Percentiles rank a stretch among this genome's conserved stretches.
Evolutionary conservation across 2,113 vertebrate genomes (phyloP).

Genomic region (Oryctolagus cuniculus): mOryCun1.1 NC_091438.1:162314501-162315000

Average conservation of each 20-base stretch:
- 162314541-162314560: background rate
- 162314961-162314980: background rate
- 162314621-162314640: background rate
- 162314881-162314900: background rate
- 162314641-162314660: too few relatives aligned
- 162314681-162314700: fast-evolving
- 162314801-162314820: too few relatives aligned
- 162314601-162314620: fast-evolving
- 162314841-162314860: background rate
- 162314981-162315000: too few relatives aligned
- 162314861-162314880: too few relatives aligned
- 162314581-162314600: fast-evolving
- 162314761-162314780: fast-evolving
- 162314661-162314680: fast-evolving
- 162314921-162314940: background rate
- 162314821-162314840: fast-evolving
- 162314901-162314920: background rate
- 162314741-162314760: fast-evolving
- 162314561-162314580: too few relatives aligned
- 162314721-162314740: fast-evolving
- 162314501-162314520: background rate
- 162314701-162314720: fast-evolving
- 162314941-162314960: background rate
- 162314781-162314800: too few relatives aligned
- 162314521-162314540: fast-evolving